A percentile compares a stretch with the other conserved stretches of the same genome.
Evolutionary conservation across 2,888 invertebrate species (phyloP).

Genomic region (Pteria penguin): DNA sequence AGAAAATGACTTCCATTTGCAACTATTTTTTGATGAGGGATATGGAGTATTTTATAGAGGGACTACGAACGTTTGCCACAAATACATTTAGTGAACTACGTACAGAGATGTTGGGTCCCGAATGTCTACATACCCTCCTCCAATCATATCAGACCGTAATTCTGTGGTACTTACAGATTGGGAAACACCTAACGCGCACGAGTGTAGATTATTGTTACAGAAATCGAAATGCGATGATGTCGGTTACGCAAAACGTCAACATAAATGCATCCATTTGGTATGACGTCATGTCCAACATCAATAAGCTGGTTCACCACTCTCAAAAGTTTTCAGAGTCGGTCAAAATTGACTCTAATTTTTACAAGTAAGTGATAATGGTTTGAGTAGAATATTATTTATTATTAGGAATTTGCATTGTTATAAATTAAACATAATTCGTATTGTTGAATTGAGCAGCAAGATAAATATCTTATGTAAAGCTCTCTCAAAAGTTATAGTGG

Average conservation of each 20-base stretch:
- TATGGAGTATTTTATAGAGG: constrained; percentile 11
- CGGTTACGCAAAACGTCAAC: not conserved
- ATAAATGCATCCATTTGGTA: not conserved
- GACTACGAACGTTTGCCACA: constrained; percentile 8
- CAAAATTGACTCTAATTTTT: not conserved
- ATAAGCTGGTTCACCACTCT: not conserved
- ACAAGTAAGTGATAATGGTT: too few species aligned
- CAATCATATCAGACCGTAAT: not conserved
- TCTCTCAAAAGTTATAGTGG: too few species aligned
- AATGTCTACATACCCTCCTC: constrained; percentile 1
- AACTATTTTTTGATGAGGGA: not conserved
- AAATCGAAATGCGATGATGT: not conserved
- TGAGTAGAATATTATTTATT: too few species aligned
- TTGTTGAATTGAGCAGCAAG: too few species aligned
- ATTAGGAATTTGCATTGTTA: too few species aligned
- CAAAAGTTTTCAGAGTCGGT: not conserved
- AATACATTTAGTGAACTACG: constrained; percentile 1
- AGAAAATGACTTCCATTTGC: not conserved
- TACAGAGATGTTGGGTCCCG: not conserved
- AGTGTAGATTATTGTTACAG: too few species aligned
- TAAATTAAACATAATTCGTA: too few species aligned
- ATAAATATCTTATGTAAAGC: too few species aligned
- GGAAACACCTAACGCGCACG: too few species aligned
- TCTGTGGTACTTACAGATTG: not conserved
- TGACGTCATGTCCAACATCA: not conserved